Evolutionary conservation across 2,113 vertebrate species (phyloP).

Genomic region (Protobothrops flavoviridis): DNA sequence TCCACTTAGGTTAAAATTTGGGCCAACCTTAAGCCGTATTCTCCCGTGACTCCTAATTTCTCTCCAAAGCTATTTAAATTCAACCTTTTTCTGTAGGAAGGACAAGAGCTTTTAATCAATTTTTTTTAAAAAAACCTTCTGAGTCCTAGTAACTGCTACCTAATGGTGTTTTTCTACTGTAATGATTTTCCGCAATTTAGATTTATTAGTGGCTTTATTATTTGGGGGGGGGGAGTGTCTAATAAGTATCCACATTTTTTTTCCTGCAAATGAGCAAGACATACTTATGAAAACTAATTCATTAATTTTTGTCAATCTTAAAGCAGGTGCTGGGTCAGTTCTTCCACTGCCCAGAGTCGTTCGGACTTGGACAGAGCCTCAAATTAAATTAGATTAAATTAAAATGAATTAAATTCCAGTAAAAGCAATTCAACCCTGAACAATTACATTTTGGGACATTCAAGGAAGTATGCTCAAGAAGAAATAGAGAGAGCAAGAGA

Average conservation of each 20-base stretch:
- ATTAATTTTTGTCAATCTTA: background rate
- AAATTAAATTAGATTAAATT: background rate
- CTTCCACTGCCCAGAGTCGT: background rate
- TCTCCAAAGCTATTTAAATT: background rate
- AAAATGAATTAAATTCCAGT: background rate
- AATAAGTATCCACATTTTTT: background rate
- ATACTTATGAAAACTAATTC: background rate
- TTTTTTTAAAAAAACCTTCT: background rate
- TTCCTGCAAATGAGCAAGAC: background rate
- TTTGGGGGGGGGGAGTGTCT: background rate
- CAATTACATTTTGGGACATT: background rate
- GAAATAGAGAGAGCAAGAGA: background rate
- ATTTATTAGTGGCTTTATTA: background rate
- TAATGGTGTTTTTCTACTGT: background rate
- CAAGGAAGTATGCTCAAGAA: background rate
- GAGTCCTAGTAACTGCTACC: background rate
- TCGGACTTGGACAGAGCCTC: background rate
- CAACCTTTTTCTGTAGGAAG: background rate
- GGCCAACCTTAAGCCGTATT: background rate
- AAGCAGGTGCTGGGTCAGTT: background rate
- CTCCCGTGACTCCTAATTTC: background rate
- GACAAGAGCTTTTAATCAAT: background rate
- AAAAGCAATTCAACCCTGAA: background rate
- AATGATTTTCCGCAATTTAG: background rate
- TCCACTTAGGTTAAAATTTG: background rate